These are phyloP conservation scores for Taenaris catops DNA, from an alignment of 2,888 invertebrate species.

Conservation along the genomic window DNA sequence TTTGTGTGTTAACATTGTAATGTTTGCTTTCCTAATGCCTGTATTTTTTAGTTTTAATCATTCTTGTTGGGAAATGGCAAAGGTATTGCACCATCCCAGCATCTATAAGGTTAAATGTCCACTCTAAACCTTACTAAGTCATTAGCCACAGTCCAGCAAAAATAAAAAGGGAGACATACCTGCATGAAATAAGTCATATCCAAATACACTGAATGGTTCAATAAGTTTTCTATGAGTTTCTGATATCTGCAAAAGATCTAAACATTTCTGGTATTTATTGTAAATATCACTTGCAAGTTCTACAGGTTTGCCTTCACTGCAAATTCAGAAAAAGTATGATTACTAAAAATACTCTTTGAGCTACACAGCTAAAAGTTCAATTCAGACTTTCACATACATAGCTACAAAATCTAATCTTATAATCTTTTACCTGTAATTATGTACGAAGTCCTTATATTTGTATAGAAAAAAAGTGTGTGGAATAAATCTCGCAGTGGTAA, in stretches of 20 bases:
- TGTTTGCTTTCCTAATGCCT: too few species aligned
- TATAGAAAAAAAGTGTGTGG: conserved; percentile 82
- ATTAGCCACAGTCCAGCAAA: too few species aligned
- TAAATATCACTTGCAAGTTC: conserved; percentile 70
- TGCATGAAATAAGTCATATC: conserved; percentile 86
- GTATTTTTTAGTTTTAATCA: too few species aligned
- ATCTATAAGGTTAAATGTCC: too few species aligned
- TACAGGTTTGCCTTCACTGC: conserved; percentile 81
- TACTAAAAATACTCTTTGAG: conserved; percentile 4
- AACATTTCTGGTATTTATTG: conserved; percentile 75
- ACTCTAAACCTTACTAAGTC: too few species aligned
- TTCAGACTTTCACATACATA: neutral
- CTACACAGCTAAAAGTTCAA: neutral
- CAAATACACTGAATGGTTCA: conserved; percentile 85
- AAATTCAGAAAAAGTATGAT: conserved; percentile 28
- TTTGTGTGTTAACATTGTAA: too few species aligned
- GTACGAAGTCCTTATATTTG: conserved; percentile 81
- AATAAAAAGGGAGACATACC: too few species aligned
- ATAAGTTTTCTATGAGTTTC: conserved; percentile 68
- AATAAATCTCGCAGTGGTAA: conserved; percentile 73
- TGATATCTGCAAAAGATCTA: conserved; percentile 79
- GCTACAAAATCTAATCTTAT: neutral
- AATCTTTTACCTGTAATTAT: conserved; percentile 77
- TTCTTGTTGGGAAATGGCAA: too few species aligned
- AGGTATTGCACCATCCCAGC: too few species aligned